These are phyloP conservation scores for Coracopsis vasa DNA, from an alignment of 2,113 vertebrate species.

Conservation along the genomic window DNA sequence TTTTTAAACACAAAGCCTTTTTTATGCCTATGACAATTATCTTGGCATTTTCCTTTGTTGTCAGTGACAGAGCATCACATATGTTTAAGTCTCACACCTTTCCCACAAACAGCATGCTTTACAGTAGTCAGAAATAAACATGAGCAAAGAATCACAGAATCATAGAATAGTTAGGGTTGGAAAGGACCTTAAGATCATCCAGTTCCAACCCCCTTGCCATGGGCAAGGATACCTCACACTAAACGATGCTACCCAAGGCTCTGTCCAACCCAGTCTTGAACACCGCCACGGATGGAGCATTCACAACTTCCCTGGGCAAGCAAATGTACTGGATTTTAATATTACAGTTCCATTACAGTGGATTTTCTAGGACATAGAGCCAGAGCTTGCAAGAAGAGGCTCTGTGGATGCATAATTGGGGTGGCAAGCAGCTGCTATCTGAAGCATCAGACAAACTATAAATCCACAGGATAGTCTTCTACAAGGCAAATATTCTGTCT, in stretches of 20 bases:
- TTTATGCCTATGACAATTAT: not conserved
- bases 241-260: not conserved
- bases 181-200: not conserved
- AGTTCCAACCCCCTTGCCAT: not conserved
- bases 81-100: not conserved
- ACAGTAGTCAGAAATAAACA: not conserved
- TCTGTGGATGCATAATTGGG: not conserved
- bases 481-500: not conserved
- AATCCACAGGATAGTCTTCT: not conserved
- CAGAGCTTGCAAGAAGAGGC: not conserved
- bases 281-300: not conserved
- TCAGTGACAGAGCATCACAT: not conserved
- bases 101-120: not conserved
- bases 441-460: not conserved
- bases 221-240: not conserved
- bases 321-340: not conserved
- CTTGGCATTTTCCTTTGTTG: not conserved
- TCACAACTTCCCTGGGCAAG: not conserved
- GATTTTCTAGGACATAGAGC: not conserved
- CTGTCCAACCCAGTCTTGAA: not conserved
- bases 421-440: not conserved
- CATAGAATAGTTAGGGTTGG: not conserved
- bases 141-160: not conserved
- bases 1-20: not conserved
- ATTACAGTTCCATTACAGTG: not conserved